Conservation (phyloP, 2,113 vertebrate genomes). For the Turnix velox region DNA sequence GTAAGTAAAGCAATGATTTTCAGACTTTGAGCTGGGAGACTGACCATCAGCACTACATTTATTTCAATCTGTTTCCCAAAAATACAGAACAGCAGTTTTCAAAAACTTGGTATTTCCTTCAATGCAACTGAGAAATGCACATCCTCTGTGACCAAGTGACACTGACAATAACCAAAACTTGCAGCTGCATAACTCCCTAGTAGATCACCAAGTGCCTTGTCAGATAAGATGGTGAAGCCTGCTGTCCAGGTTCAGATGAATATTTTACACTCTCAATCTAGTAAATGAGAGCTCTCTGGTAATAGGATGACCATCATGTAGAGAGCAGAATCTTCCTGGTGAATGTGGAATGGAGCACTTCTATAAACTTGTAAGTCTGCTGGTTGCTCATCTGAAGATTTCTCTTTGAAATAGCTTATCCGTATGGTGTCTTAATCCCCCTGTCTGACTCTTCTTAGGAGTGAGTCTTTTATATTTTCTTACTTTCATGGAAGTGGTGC, state of each 20-base stretch:
- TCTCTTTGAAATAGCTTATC: neutral
- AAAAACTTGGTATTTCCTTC: neutral
- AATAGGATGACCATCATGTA: neutral
- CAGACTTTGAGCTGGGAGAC: neutral
- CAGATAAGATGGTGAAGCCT: neutral
- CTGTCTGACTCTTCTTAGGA: neutral
- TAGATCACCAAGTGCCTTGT: neutral
- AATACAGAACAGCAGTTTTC: neutral
- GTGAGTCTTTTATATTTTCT: neutral
- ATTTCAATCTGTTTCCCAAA: neutral
- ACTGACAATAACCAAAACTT: neutral
- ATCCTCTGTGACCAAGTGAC: fast-evolving
- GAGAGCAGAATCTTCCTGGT: neutral
- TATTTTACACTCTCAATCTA: neutral
- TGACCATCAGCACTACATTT: neutral
- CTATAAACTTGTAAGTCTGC: neutral
- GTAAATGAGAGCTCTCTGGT: neutral
- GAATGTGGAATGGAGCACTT: neutral
- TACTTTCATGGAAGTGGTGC: neutral
- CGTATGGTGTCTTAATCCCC: neutral
- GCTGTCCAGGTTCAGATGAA: neutral
- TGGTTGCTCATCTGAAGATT: neutral
- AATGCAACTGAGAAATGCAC: neutral
- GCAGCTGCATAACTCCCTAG: neutral
- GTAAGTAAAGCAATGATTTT: neutral